Base-by-base conservation (phyloP, 53 echinoderm and acorn worm genomes). In the Echinometra lucunter region DNA sequence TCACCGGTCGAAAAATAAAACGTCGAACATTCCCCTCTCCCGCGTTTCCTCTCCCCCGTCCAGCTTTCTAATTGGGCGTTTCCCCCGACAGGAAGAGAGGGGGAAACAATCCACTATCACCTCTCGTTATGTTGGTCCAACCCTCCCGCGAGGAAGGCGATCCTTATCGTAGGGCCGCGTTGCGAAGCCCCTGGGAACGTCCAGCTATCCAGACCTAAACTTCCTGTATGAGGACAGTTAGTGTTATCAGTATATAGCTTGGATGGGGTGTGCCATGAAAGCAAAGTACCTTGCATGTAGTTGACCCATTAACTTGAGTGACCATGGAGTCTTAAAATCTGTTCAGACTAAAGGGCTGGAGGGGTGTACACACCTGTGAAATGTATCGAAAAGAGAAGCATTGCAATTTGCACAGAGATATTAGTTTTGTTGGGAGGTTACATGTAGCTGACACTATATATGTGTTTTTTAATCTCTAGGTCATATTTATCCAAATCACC, bases 71-170 rank as follows among this genome's bases (percentile, higher is more conserved):
- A 89, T 89, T 89, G 89, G 89, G 49, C 89, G 37, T 37, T 89
- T 89, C 89, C 89, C 89, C 38, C 60, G 17, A 25, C 37, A 38
- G 89, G 58, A 89, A 89, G 89, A 0, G 6, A 37, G 37, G 38
- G 37, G 89, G 89, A 89, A 89, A 38, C 58, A 89, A 89, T 89
- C 89, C 89, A 89, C 89, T 60, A 60, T 58, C 89, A 89, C 89
- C 89, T 58, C 23, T 37, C 53, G 63, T 89, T 30, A 25, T 89
- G 58, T 89, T 89, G 89, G 58, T 89, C 57, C 89, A 58, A 58
- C 89, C 89, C 89, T 89, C 89, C 63, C 40, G 9, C 18, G 0
- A 30, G 89, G 63, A 32, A 40, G 89, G 58, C 44, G 89, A 89
- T 89, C 5, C 58, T 37, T 37, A 89, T 57, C 60, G 23, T 37